Evolutionary conservation across 2,888 invertebrate genomes (phyloP), one percentile per base, ranked within the genome.

Genomic region (Mimas tiliae): DNA sequence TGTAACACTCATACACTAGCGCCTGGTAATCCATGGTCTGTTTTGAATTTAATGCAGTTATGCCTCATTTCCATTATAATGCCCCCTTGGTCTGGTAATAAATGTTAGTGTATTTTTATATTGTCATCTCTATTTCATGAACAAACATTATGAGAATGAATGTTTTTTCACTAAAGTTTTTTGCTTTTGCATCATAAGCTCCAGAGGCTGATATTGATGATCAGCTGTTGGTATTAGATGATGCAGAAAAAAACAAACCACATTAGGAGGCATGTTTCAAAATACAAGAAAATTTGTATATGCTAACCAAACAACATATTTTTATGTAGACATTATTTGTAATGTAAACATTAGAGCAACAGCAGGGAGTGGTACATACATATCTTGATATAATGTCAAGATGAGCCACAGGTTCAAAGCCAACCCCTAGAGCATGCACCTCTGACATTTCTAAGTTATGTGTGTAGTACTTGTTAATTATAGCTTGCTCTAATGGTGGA

Each of bases 61-160:
- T 6, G 1, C 16, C 19, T 19, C 16, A 48, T 16, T 48, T 48
- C 14, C 6, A n/a, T 16, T 14, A 16, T 16, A 16, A 27, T 27
- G 4, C 27, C 27, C 4, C 27, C 27, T 4, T 27, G 27, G 2
- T 27, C 27, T 38, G 38, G 38, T 9, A 38, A 7, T 9, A 38
- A 9, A 1, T 9, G 7, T 38, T 38, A 9, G 9, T 38, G 38
- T 38, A 38, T 7, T 38, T 51, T 50, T 51, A 27, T 62, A 6
- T 38, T 92, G 91, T 92, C 68, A 91, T 74, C 90, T 85, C 88
- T 76, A 79, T 89, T 91, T 90, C 90, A 89, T 90, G 82, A 85
- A 91, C 92, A 91, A 77, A 82, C 91, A 90, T 76, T 87, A 91
- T 82, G 55, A 7, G 68, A 89, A 86, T 89, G 88, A 82, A 85